Conservation (phyloP, 2,888 invertebrate species). For the Meteorus colon region DNA sequence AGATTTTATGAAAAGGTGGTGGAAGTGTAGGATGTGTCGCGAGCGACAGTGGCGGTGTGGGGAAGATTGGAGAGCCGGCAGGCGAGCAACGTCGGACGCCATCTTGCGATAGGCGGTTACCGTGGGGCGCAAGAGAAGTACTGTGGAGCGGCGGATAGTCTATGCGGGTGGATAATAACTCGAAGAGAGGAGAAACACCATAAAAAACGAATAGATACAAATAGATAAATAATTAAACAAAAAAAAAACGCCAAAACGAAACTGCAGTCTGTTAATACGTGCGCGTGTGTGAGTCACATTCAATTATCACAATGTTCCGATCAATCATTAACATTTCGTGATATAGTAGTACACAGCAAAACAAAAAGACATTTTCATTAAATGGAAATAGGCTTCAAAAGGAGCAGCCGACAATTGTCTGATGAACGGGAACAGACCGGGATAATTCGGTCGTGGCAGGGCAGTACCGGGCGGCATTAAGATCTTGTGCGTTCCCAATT, state of each 20-base stretch:
- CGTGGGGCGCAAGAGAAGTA: constrained; percentile 68
- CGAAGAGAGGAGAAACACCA: too few relatives aligned
- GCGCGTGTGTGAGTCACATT: neutral
- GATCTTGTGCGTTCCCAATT: constrained; percentile 44
- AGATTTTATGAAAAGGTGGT: neutral
- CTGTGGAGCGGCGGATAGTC: constrained; percentile 54
- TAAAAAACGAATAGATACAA: neutral
- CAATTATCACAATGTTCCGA: too few relatives aligned
- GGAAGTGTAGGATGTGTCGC: neutral
- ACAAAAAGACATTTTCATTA: neutral
- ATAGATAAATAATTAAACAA: neutral
- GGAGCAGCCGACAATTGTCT: constrained; percentile 9
- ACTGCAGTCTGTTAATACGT: neutral
- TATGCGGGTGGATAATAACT: constrained; percentile 14
- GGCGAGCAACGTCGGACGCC: constrained; percentile 73
- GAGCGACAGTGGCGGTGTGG: constrained; percentile 35
- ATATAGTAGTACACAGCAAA: neutral
- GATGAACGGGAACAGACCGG: constrained; percentile 51
- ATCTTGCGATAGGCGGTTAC: constrained; percentile 86
- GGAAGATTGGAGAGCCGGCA: constrained; percentile 51
- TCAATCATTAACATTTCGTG: neutral
- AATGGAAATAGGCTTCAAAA: constrained; percentile 1
- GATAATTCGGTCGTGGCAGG: constrained; percentile 45
- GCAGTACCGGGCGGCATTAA: constrained; percentile 47
- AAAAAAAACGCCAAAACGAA: neutral